Evolutionary conservation across 1,140 invertebrate genomes (phyloP).

Genomic region (Leptopilina boulardi): DNA sequence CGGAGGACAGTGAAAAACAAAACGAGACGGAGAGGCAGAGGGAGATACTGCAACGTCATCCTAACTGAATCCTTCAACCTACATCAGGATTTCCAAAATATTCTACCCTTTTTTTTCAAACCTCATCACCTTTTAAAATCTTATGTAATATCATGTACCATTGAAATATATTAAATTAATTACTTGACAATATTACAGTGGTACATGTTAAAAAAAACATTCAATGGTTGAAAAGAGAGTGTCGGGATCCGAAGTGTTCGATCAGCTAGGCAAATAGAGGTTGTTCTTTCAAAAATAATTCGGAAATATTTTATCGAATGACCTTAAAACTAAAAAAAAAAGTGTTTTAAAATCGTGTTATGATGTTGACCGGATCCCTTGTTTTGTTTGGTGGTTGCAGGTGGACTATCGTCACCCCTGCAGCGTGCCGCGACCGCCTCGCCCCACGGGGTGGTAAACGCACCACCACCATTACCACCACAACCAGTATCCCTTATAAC

Average conservation of each 20-base stretch:
- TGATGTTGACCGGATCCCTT: slow-evolving; percentile 72
- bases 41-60: slow-evolving; percentile 71
- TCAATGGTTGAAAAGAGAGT: slow-evolving; percentile 69
- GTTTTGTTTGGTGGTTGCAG: slow-evolving; percentile 75
- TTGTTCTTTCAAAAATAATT: neutral
- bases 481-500: slow-evolving; percentile 73
- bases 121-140: slow-evolving; percentile 62
- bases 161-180: slow-evolving; percentile 36
- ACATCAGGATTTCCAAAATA: slow-evolving; percentile 49
- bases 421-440: slow-evolving; percentile 75
- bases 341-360: slow-evolving; percentile 46
- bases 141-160: slow-evolving; percentile 54
- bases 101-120: slow-evolving; percentile 47
- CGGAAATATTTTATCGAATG: slow-evolving; percentile 33
- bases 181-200: neutral
- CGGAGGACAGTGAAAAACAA: slow-evolving; percentile 62
- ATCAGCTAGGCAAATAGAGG: slow-evolving; percentile 48
- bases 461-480: slow-evolving; percentile 70
- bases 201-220: slow-evolving; percentile 26
- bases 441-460: slow-evolving; percentile 72
- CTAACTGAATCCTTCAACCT: slow-evolving; percentile 64
- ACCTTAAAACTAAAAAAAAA: slow-evolving; percentile 44
- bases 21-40: slow-evolving; percentile 66
- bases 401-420: slow-evolving; percentile 76
- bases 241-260: slow-evolving; percentile 60